Percentiles rank a stretch among this genome's conserved stretches.
Evolutionary conservation across 2,888 invertebrate species (phyloP).

Genomic region (Cryptocheilus praepositus): DNA sequence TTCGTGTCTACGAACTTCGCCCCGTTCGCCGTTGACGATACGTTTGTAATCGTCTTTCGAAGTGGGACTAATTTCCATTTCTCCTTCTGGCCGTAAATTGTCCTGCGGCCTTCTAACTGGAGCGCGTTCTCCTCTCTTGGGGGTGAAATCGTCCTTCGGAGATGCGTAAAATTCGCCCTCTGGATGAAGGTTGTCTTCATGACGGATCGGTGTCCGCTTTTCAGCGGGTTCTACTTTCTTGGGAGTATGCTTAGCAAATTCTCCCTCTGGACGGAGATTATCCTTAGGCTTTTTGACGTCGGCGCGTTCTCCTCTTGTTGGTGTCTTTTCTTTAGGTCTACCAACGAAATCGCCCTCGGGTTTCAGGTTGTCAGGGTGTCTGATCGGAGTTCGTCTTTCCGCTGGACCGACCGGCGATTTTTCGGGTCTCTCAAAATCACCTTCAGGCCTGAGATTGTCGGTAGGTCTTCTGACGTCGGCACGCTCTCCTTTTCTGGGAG

Average conservation of each 20-base stretch:
- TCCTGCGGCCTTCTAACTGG: conserved; percentile 76
- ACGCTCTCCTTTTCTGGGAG: conserved; percentile 78
- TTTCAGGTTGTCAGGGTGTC: conserved; percentile 77
- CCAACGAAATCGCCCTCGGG: conserved; percentile 76
- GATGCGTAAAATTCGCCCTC: conserved; percentile 79
- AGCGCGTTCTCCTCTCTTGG: conserved; percentile 77
- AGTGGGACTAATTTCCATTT: conserved; percentile 67
- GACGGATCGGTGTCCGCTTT: conserved; percentile 68
- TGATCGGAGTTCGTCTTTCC: conserved; percentile 75
- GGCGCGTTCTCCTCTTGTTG: conserved; percentile 64
- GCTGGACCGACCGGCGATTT: conserved; percentile 71
- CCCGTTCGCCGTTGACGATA: conserved; percentile 77
- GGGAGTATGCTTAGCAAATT: conserved; percentile 73
- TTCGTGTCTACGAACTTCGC: conserved; percentile 79
- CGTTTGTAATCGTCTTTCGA: conserved; percentile 55
- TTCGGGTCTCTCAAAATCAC: conserved; percentile 77
- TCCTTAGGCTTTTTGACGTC: conserved; percentile 73
- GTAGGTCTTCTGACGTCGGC: conserved; percentile 76
- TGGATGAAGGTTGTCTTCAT: conserved; percentile 76
- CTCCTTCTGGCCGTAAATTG: conserved; percentile 78
- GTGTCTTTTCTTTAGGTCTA: conserved; percentile 72
- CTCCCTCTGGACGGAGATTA: conserved; percentile 76
- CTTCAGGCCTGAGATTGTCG: conserved; percentile 77
- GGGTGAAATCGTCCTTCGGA: conserved; percentile 74
- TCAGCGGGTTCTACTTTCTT: conserved; percentile 78